Percentiles rank a stretch among this genome's conserved stretches.
Evolutionary conservation across 2,113 vertebrate species (phyloP).

Genomic region (Thamnophis sirtalis): DNA sequence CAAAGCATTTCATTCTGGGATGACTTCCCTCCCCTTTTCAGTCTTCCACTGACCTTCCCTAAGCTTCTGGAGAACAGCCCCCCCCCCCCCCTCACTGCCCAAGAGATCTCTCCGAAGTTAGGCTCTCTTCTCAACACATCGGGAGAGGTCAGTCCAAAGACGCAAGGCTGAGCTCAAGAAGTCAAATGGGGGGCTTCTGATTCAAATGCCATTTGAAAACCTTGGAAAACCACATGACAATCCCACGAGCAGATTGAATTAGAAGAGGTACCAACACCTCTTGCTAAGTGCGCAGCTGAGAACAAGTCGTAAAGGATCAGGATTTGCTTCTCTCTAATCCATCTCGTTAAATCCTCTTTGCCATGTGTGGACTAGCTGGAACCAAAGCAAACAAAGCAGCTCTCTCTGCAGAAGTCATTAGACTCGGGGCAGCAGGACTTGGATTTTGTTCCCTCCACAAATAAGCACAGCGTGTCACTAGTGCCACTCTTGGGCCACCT

Average conservation of each 20-base stretch:
- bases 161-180: background rate
- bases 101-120: background rate
- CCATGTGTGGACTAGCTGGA: conserved; percentile 42
- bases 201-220: background rate
- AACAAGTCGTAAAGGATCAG: conserved; percentile 43
- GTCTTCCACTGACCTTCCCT: background rate
- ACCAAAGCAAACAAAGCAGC: conserved; percentile 45
- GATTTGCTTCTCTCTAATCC: conserved; percentile 58
- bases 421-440: conserved; percentile 29
- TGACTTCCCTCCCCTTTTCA: background rate
- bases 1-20: background rate
- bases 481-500: background rate
- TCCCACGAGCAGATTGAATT: background rate
- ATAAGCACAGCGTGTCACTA: background rate
- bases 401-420: conserved; percentile 48
- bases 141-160: background rate
- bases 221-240: background rate
- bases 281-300: conserved; percentile 43
- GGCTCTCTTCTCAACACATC: background rate
- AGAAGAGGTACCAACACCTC: conserved; percentile 21
- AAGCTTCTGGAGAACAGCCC: background rate
- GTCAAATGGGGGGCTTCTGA: background rate
- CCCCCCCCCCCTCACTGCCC: no score
- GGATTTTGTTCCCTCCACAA: conserved; percentile 7
- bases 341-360: conserved; percentile 60